Base-by-base conservation (phyloP, 2,888 invertebrate species). In the Drosophila parthenogenetica region DNA sequence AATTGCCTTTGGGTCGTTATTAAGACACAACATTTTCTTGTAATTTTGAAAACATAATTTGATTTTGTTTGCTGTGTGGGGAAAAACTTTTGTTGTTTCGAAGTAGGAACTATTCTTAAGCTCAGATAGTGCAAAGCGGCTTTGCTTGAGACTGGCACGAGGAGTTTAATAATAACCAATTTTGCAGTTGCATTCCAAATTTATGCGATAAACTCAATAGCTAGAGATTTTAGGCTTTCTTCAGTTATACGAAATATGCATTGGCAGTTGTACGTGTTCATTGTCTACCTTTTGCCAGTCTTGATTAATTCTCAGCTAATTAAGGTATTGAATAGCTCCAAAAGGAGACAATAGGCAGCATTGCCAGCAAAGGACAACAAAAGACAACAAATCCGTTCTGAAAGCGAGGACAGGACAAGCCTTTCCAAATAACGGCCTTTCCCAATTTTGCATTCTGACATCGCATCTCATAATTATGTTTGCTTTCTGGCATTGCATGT, bases 131-230 rank as follows among this genome's bases (percentile, higher is more conserved):
- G 5, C 5, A 58, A 73, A 73, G 45, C 66, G 16, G 71, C 53
- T 67, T 71, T 57, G 8, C 7, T 7, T 14, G 40, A 19, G 22
- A 16, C 35, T 19, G 25, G 22, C 32, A 57, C 53, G 55, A 64
- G 58, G 72, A 80, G 61, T 73, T 76, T 73, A 69, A 73, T 75
- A 75, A 78, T 83, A 83, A 78, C 61, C 79, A 37, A 35, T 55
- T 40, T 49, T 43, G 11, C 16, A 50, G 46, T 14, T 53, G 58
- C 58, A 62, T 45, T 32, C 46, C n/a, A 11, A 39, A 42, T 16
- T 40, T 42, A 42, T 13, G 14, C 39, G 46, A 46, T 57, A 40
- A 54, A 17, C 42, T 50, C 17, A 42, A 42, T 17, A 17, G 25
- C 25, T 42, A 14, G 32, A 37, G 53, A 49, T 39, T 39, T 45